Evolutionary conservation across 2,113 vertebrate species (phyloP).

Genomic region (Dicentrarchus labrax): DNA sequence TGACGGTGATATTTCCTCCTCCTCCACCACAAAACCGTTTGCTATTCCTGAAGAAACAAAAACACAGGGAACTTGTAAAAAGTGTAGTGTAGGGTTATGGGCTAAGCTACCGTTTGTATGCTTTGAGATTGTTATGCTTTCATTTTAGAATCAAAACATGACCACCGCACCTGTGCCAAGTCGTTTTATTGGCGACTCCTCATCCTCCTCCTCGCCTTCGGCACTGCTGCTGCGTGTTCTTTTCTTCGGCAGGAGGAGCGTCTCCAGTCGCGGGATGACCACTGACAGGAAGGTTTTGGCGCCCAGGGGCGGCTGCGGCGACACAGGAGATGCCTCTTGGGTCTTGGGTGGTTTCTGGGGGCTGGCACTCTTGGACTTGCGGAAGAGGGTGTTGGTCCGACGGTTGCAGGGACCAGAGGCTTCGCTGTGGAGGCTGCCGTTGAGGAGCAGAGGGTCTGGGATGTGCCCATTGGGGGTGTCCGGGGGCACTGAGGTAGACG

Average conservation of each 20-base stretch:
- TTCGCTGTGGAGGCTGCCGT: conserved; percentile 86
- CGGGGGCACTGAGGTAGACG: conserved; percentile 89
- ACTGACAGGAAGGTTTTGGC: conserved; percentile 99
- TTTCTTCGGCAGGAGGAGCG: conserved; percentile 96
- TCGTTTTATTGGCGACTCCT: conserved; percentile 92
- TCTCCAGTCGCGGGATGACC: conserved; percentile 98
- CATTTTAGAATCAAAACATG: not conserved
- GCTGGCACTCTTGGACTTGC: conserved; percentile 96
- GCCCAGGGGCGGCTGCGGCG: conserved; percentile 89
- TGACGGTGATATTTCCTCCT: conserved; percentile 79
- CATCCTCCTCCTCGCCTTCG: conserved; percentile 90
- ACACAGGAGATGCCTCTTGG: conserved; percentile 86
- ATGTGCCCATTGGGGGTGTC: conserved; percentile 87
- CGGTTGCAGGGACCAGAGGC: conserved; percentile 89
- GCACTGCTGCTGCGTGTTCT: conserved; percentile 92
- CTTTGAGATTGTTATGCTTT: not conserved
- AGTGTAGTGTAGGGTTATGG: not conserved
- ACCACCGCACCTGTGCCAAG: conserved; percentile 89
- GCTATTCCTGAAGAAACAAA: conserved; percentile 84
- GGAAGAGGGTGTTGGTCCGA: conserved; percentile 92
- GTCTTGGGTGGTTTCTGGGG: conserved; percentile 92
- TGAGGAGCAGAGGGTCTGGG: conserved; percentile 86
- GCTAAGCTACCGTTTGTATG: not conserved
- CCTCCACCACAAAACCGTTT: conserved; percentile 90
- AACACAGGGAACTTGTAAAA: no score